Conservation (phyloP, 2,797 vertebrate species). For the Bradypus variegatus region DNA sequence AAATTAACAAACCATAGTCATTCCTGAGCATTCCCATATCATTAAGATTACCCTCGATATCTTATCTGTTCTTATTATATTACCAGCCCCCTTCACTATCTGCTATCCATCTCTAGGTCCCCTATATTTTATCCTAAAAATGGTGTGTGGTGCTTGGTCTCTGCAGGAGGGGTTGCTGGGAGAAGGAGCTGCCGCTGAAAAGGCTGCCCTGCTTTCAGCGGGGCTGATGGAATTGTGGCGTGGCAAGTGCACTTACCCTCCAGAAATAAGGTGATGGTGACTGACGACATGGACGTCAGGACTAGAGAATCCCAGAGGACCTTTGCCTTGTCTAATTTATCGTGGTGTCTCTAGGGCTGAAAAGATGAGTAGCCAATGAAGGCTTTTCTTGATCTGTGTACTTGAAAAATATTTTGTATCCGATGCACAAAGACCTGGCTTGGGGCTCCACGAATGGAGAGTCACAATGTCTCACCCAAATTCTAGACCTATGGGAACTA, state of each 20-base stretch:
- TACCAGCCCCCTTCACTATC: too few species aligned
- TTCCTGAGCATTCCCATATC: too few species aligned
- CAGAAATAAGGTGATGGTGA: not conserved
- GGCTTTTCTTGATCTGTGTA: not conserved
- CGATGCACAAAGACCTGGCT: not conserved
- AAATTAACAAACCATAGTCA: too few species aligned
- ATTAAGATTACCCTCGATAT: too few species aligned
- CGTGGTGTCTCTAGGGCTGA: not conserved
- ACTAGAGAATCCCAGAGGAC: not conserved
- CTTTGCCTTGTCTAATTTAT: not conserved
- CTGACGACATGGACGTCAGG: not conserved
- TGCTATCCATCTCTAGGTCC: too few species aligned
- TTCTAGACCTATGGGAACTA: not conserved
- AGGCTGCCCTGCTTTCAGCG: not conserved
- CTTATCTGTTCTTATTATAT: too few species aligned
- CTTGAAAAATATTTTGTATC: not conserved
- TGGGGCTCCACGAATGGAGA: not conserved
- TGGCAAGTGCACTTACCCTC: not conserved
- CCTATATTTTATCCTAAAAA: too few species aligned
- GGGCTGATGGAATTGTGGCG: not conserved
- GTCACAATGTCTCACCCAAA: not conserved
- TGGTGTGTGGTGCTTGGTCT: not conserved
- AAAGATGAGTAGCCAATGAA: not conserved
- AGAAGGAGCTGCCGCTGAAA: not conserved
- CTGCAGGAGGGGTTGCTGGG: not conserved